Evolutionary conservation across 2,888 invertebrate genomes (phyloP), one percentile per base, ranked within the genome.

Genomic region (Eristalis tenax): DNA sequence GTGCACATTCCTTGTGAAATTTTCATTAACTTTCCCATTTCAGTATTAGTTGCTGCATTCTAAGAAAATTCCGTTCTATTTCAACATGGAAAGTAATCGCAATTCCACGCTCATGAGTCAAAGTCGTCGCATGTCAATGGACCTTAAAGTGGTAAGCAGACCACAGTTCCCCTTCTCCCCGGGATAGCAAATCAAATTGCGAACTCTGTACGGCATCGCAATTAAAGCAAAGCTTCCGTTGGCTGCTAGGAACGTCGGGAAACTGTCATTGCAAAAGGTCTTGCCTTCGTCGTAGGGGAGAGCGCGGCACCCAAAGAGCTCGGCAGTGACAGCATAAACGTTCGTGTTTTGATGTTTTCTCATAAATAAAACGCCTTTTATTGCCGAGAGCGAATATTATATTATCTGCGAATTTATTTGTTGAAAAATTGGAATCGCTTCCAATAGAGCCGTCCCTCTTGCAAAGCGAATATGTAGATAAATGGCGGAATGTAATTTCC

Each of bases 21-120:
- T 38, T 38, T 13, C 50, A n/a, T 8, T 8, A 18, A n/a, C 8
- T 18, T 8, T 8, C n/a, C 18, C 18, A 8, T 18, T 2, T 18
- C 50, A 8, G 6, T 8, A 18, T 5, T 64, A 10, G 18, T 64
- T 75, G 56, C 64, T 68, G 65, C 59, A 59, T 74, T 70, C 50
- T 32, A 26, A 26, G 65, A 74, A 74, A 73, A 69, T 90, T 89
- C 90, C 90, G 91, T 89, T 90, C 85, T 88, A 87, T 90, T 90
- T 91, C 89, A 91, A 90, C 90, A 89, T 83, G 75, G 28, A 57
- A 22, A 5, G 43, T 66, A 82, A 76, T 77, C 77, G 56, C 26
- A 63, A 23, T 73, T 73, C 22, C 68, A 63, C 61, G 26, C 83
- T 66, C 71, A 61, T 56, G 57, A n/a, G 13, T 73, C 71, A 76